Conservation (phyloP, 2,113 vertebrate genomes). For the Pituophis catenifer region DNA sequence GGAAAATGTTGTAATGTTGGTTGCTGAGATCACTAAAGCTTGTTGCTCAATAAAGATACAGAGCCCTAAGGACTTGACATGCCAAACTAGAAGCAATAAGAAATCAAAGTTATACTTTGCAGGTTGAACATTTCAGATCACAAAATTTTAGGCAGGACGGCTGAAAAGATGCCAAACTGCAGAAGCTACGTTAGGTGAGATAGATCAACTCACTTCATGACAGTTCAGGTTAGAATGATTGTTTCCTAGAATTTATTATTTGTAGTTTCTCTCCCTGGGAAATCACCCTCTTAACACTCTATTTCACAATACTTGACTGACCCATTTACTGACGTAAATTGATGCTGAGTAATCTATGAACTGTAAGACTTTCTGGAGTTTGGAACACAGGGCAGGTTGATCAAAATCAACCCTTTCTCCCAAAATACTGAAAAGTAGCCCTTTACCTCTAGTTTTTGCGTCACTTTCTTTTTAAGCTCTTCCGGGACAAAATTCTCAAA, state of each 20-base stretch:
- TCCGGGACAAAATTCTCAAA: conserved; percentile 92
- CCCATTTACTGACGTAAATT: background rate
- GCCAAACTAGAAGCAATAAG: background rate
- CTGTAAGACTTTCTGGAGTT: background rate
- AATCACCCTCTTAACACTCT: background rate
- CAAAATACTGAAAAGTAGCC: background rate
- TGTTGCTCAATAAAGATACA: background rate
- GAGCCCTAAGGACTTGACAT: no score
- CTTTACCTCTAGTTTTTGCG: conserved; percentile 84
- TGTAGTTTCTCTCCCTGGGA: background rate
- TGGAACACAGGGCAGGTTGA: background rate
- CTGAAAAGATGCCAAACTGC: background rate
- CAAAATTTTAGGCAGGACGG: background rate
- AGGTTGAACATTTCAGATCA: background rate
- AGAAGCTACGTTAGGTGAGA: background rate
- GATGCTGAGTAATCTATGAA: background rate
- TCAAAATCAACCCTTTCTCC: background rate
- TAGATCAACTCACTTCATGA: background rate
- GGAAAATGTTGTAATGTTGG: no score
- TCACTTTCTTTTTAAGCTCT: conserved; percentile 85
- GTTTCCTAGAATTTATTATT: background rate
- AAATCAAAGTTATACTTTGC: background rate
- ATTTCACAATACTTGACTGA: background rate
- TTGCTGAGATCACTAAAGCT: background rate
- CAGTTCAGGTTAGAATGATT: background rate